Base-by-base conservation (phyloP, 2,797 vertebrate species). In the Enteromius afrohamiltoni region DNA sequence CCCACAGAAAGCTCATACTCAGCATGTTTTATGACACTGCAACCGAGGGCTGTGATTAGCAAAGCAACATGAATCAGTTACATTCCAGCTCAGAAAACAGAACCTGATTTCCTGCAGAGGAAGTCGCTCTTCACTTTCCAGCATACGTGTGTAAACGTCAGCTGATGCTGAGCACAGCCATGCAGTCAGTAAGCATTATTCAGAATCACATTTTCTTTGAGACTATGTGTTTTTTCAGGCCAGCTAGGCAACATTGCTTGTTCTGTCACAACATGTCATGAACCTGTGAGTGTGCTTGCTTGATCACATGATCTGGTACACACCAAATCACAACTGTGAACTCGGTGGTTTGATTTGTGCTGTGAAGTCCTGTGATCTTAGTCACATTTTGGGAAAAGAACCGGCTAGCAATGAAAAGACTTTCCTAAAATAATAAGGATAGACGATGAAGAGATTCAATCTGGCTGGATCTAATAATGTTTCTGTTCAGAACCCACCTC, bases 401-500 rank as follows among this genome's bases (percentile, higher is more conserved):
- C 23, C 29, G 2, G 8, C 13, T 0, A 75, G 31, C 34, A 58
- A 19, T n/a, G n/a, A 45, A 45, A 13, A 45, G 37, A 29, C n/a
- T 45, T 45, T 3, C 23, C 16, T 1, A 3, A 47, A 34, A 42
- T 58, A 40, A 76, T 17, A 26, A 58, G n/a, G 34, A 47, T 4
- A 60, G 29, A 21, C 4, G 9, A 9, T 60, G 11, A n/a, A 16
- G 6, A 26, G 1, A n/a, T 6, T 17, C 9, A 42, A 6, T 83
- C 58, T 58, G 26, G 3, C 26, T 31, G 6, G 21, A 5, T 49
- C 7, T 0, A 29, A 19, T 65, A 0, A 19, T 11, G 8, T 29
- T 34, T 67, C 3, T 58, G 21, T 34, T 23, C 2, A 34, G 19
- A 71, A 83, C 95, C 94, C 89, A 99, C 98, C 96, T 97, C 95